Conservation (phyloP, 2,113 vertebrate species). For the Pseudois nayaur region DNA sequence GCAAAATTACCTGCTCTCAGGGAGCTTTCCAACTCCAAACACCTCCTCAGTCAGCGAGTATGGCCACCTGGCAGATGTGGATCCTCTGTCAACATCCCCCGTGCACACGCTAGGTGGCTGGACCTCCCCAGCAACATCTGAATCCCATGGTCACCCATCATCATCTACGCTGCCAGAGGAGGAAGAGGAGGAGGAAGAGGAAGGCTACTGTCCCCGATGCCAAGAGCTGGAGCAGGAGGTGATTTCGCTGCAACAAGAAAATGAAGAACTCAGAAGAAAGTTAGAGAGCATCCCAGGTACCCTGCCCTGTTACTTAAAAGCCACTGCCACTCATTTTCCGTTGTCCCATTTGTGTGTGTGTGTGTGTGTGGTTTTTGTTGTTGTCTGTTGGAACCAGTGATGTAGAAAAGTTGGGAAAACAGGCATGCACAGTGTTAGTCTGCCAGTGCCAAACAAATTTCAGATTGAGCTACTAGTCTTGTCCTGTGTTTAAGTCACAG, state of each 20-base stretch:
- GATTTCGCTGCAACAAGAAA: conserved; percentile 97
- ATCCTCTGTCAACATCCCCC: conserved; percentile 87
- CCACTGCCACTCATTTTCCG: accelerated
- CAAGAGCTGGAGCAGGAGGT: conserved; percentile 98
- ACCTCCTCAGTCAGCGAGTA: conserved; percentile 85
- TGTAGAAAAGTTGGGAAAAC: neutral
- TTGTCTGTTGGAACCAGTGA: neutral
- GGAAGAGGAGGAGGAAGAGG: conserved; percentile 88
- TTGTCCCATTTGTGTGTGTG: accelerated
- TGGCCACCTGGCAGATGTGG: conserved; percentile 85
- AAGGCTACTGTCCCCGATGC: conserved; percentile 95
- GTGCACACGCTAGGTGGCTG: conserved; percentile 93
- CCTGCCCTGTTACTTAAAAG: neutral
- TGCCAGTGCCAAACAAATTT: neutral
- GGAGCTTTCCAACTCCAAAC: conserved; percentile 84
- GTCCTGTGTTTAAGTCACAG: neutral
- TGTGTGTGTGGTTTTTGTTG: neutral
- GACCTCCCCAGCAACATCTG: conserved; percentile 95
- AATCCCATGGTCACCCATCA: conserved; percentile 97
- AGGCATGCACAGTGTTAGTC: neutral
- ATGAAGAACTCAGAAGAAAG: conserved; percentile 95
- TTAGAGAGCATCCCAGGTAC: conserved; percentile 95
- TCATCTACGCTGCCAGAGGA: conserved; percentile 97
- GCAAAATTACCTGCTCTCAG: conserved; percentile 95
- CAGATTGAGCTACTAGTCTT: neutral